Conservation (phyloP, 2,888 invertebrate genomes). For the Omphaloscelis lunosa region DNA sequence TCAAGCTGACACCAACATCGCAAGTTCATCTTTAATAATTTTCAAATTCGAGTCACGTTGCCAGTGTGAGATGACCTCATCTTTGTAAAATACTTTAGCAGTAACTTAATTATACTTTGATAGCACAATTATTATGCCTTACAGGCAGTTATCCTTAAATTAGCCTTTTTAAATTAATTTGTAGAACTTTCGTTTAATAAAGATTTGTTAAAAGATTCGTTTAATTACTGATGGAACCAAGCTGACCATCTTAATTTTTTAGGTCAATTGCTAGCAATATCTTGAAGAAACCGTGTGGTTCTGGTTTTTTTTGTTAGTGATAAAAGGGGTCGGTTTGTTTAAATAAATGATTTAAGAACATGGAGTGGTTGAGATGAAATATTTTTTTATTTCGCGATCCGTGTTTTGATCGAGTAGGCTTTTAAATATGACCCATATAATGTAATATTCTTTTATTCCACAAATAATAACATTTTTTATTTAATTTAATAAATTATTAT, state of each 20-base stretch:
- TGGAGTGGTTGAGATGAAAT: background rate
- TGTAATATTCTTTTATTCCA: no score
- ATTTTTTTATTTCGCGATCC: no score
- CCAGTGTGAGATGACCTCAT: slow-evolving; percentile 41
- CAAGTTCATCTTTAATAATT: slow-evolving; percentile 32
- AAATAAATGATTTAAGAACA: background rate
- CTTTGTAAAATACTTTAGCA: slow-evolving; percentile 33
- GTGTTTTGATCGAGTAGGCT: background rate
- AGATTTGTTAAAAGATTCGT: slow-evolving; percentile 40
- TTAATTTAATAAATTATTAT: no score
- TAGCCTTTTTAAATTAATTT: slow-evolving; percentile 56
- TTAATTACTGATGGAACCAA: slow-evolving; percentile 34
- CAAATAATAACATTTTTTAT: no score
- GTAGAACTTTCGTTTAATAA: slow-evolving; percentile 49
- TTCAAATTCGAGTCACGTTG: slow-evolving; percentile 20
- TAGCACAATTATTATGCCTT: slow-evolving; percentile 53
- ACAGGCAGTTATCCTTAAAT: slow-evolving; percentile 56
- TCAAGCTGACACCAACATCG: slow-evolving; percentile 16
- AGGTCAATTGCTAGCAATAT: slow-evolving; percentile 15
- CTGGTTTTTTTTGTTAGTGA: background rate
- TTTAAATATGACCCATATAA: background rate
- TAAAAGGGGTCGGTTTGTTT: background rate
- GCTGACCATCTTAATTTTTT: slow-evolving; percentile 6
- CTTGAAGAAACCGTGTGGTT: background rate
- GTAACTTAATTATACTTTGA: slow-evolving; percentile 60